Percentiles rank a stretch among this genome's conserved stretches.
phyloP scores from a whole-genome alignment of 1,140 invertebrate species.

The Oscheius sp. region DNA sequence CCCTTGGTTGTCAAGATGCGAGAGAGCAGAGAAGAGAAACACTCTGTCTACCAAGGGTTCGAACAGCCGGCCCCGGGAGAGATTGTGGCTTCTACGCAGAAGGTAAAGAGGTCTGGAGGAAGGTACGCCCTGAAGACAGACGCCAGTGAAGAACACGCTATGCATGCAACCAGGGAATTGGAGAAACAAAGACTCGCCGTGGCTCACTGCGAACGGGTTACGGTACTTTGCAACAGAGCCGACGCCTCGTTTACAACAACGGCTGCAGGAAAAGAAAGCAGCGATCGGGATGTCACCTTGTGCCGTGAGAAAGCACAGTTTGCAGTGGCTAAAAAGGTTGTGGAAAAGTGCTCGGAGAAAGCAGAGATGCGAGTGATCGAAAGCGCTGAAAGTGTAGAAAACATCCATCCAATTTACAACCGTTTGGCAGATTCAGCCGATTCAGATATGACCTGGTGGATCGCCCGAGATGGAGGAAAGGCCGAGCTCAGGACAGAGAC shows the following conservation, averaged over 20 bases:
- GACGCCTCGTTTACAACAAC: background rate
- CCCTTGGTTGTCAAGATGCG: constrained; percentile 13
- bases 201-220: background rate
- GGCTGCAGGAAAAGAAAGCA: background rate
- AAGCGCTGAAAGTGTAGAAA: constrained; percentile 21
- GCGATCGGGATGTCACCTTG: background rate
- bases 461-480: constrained; percentile 44
- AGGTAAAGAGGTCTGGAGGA: constrained; percentile 42
- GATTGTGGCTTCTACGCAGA: constrained; percentile 1
- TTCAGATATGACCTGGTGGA: constrained; percentile 33
- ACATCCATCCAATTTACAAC: constrained; percentile 30
- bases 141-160: constrained; percentile 47
- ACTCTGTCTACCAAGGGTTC: constrained; percentile 25
- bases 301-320: background rate
- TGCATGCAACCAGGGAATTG: constrained; percentile 10
- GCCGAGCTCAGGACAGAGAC: constrained; percentile 42
- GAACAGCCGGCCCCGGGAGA: constrained; percentile 16
- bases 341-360: background rate
- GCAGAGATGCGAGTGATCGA: constrained; percentile 31
- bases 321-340: background rate
- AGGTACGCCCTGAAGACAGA: constrained; percentile 42
- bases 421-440: constrained; percentile 16
- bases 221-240: background rate
- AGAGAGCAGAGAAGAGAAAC: constrained; percentile 33
- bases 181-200: constrained; percentile 21